phyloP scores from a whole-genome alignment of 2,888 invertebrate species.

The Drosophila gaucha region DNA sequence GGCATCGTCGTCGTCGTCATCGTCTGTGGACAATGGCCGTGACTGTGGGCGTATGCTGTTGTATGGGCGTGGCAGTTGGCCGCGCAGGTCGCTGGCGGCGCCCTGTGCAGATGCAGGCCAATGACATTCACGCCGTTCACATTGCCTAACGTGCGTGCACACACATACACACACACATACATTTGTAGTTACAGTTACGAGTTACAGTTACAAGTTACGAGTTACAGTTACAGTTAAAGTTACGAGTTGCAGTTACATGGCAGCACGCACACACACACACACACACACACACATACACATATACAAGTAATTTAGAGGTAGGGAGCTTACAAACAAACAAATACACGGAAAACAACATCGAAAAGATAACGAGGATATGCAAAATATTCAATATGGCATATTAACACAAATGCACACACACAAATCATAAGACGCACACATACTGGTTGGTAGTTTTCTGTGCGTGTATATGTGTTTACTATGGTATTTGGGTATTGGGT shows the following conservation, averaged over 20 bases:
- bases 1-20: slow-evolving; percentile 3
- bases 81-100: slow-evolving; percentile 68
- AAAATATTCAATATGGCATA: slow-evolving; percentile 22
- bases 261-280: slow-evolving; percentile 29
- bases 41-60: slow-evolving; percentile 52
- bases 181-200: slow-evolving; percentile 42
- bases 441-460: background rate
- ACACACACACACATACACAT: slow-evolving; percentile 15
- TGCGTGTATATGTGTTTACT: slow-evolving; percentile 1
- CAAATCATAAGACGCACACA: slow-evolving; percentile 12
- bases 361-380: slow-evolving; percentile 21
- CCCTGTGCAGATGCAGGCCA: slow-evolving; percentile 86
- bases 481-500: background rate
- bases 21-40: slow-evolving; percentile 36
- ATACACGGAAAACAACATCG: slow-evolving; percentile 41
- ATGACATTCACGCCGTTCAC: slow-evolving; percentile 91
- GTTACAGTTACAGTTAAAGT: slow-evolving; percentile 29
- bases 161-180: slow-evolving; percentile 12
- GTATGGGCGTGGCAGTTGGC: slow-evolving; percentile 61
- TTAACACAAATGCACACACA: slow-evolving; percentile 5
- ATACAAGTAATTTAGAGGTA: background rate
- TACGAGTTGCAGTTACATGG: slow-evolving; percentile 20
- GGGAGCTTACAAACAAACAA: slow-evolving; percentile 27
- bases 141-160: slow-evolving; percentile 86
- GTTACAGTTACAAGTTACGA: slow-evolving; percentile 29